A percentile compares a stretch with the other conserved stretches of the same genome.
Conservation (phyloP, 2,797 vertebrate species). For the Cyclopterus lumpus region DNA sequence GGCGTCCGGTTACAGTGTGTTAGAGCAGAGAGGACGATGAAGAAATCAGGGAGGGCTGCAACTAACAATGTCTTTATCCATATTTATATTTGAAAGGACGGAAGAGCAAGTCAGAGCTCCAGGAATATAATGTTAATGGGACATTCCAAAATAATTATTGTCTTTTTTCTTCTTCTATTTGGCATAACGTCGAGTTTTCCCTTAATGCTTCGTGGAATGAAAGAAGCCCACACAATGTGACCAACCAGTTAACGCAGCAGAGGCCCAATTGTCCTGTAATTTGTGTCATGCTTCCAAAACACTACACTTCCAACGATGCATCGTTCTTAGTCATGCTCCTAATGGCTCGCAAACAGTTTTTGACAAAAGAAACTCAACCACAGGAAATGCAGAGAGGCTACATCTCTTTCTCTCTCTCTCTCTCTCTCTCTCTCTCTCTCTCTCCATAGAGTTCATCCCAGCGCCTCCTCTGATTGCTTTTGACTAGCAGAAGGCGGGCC, state of each 20-base stretch:
- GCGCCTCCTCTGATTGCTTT: conserved; percentile 22
- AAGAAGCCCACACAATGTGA: neutral
- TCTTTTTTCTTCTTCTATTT: neutral
- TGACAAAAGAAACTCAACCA: conserved; percentile 9
- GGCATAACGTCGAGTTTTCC: neutral
- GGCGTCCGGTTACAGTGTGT: too few species aligned
- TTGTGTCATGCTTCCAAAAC: neutral
- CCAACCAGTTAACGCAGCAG: neutral
- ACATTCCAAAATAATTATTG: neutral
- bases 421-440: too few species aligned
- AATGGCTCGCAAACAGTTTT: neutral
- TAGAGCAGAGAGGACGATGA: too few species aligned
- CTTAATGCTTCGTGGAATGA: neutral
- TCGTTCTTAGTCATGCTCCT: neutral
- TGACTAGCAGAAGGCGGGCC: conserved; percentile 21
- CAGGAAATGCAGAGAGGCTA: neutral
- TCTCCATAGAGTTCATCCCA: neutral
- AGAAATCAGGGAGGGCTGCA: too few species aligned
- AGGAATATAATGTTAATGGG: neutral
- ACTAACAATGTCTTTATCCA: neutral
- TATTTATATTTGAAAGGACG: neutral
- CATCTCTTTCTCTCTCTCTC: too few species aligned
- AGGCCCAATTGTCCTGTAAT: neutral
- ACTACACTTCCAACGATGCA: conserved; percentile 4
- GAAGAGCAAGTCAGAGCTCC: neutral